A percentile compares a stretch with the other conserved stretches of the same genome.
These are phyloP conservation scores for Planiliza haematocheilus DNA, from an alignment of 2,113 vertebrate species.

Conservation along the genomic window DNA sequence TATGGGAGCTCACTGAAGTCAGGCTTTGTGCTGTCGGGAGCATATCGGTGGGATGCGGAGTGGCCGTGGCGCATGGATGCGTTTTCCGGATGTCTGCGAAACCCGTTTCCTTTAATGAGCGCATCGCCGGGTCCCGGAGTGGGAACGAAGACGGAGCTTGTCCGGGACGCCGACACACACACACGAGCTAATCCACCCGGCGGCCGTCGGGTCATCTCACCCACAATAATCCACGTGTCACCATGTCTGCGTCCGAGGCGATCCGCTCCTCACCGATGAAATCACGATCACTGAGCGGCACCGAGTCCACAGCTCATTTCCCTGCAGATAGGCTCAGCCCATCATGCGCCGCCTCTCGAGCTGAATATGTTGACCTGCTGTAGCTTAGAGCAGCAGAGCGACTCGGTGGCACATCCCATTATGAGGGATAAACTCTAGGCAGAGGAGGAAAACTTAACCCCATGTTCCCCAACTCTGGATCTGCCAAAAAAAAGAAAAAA, in stretches of 20 bases:
- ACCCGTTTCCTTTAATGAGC: conserved; percentile 59
- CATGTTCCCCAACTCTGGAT: conserved; percentile 49
- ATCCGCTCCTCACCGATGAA: conserved; percentile 27
- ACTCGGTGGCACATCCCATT: conserved; percentile 81
- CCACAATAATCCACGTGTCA: conserved; percentile 64
- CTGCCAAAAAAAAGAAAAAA: no score
- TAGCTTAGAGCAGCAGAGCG: conserved; percentile 68
- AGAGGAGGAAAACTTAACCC: conserved; percentile 77
- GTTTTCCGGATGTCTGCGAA: conserved; percentile 75
- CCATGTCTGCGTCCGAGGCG: conserved; percentile 40
- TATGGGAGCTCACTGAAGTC: conserved; percentile 37
- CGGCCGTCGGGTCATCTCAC: conserved; percentile 14
- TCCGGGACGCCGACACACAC: conserved; percentile 24
- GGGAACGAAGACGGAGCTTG: not conserved
- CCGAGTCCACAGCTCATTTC: conserved; percentile 31
- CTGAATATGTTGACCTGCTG: conserved; percentile 76
- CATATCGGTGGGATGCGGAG: conserved; percentile 65
- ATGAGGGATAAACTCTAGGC: conserved; percentile 72
- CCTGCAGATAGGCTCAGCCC: conserved; percentile 58
- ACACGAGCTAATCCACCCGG: conserved; percentile 21
- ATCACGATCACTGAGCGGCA: conserved; percentile 47
- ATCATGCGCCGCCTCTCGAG: conserved; percentile 69
- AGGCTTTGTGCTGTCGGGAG: conserved; percentile 63
- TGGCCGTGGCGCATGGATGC: conserved; percentile 73
- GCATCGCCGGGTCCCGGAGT: conserved; percentile 66